Percentiles rank a stretch among this genome's conserved stretches.
Evolutionary conservation across 2,888 invertebrate species (phyloP).

Genomic region (Crematogaster levior): DNA sequence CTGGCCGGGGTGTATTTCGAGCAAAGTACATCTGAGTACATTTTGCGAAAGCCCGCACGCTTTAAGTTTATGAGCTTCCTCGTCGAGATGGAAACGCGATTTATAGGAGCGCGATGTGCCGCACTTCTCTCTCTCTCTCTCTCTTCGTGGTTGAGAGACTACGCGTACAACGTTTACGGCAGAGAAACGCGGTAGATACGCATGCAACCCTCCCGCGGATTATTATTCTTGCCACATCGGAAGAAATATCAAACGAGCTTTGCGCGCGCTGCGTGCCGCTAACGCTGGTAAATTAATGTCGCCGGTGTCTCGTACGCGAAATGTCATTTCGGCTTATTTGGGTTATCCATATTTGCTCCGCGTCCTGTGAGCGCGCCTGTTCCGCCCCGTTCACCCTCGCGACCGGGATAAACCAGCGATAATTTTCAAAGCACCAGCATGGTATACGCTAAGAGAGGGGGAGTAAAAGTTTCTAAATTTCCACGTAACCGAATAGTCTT

Average conservation of each 20-base stretch:
- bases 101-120: slow-evolving; percentile 42
- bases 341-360: slow-evolving; percentile 50
- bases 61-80: slow-evolving; percentile 54
- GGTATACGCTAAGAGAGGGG: neutral
- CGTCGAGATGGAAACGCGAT: slow-evolving; percentile 52
- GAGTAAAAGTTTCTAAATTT: slow-evolving; percentile 46
- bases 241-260: slow-evolving; percentile 54
- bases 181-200: neutral
- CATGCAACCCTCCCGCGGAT: slow-evolving; percentile 33
- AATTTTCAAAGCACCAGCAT: slow-evolving; percentile 36
- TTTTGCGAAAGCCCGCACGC: slow-evolving; percentile 33
- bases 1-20: slow-evolving; percentile 35
- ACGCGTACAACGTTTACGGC: slow-evolving; percentile 30
- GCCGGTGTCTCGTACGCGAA: slow-evolving; percentile 50
- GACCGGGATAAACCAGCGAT: slow-evolving; percentile 26
- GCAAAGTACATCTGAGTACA: slow-evolving; percentile 36
- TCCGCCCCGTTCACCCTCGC: neutral
- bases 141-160: slow-evolving; percentile 37
- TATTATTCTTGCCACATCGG: slow-evolving; percentile 53
- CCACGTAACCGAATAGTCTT: slow-evolving; percentile 44
- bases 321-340: slow-evolving; percentile 55
- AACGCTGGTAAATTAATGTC: slow-evolving; percentile 55
- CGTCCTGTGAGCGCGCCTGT: neutral
- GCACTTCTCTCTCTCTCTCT: neutral
- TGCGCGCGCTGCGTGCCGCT: slow-evolving; percentile 46